phyloP scores from a whole-genome alignment of 2,797 vertebrate species.

The Gambelia wislizenii region DNA sequence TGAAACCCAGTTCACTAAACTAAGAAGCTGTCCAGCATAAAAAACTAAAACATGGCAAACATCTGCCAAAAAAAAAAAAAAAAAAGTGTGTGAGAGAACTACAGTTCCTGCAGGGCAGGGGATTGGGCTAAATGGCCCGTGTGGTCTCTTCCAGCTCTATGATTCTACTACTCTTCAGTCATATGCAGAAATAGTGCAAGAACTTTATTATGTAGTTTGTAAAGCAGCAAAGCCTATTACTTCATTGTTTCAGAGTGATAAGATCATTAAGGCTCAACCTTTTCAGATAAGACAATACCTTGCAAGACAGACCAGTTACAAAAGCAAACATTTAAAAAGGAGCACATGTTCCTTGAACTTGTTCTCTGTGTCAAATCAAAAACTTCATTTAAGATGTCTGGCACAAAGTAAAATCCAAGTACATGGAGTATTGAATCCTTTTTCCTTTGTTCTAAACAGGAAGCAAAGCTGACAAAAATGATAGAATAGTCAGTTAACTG shows the following conservation, averaged over 20 bases:
- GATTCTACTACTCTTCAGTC: conserved; percentile 7
- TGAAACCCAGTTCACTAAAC: background rate
- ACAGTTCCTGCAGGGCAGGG: too few species aligned
- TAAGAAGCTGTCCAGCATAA: background rate
- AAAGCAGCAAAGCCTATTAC: conserved; percentile 56
- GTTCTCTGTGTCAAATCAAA: conserved; percentile 5
- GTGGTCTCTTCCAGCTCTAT: too few species aligned
- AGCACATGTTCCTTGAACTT: conserved; percentile 36
- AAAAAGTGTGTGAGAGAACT: background rate
- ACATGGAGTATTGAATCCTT: background rate
- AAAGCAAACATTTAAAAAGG: conserved; percentile 57
- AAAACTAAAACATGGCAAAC: background rate
- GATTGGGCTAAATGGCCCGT: too few species aligned
- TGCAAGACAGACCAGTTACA: conserved; percentile 48
- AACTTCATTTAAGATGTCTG: background rate
- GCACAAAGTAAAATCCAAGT: background rate
- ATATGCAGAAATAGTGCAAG: conserved; percentile 48
- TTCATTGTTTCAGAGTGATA: conserved; percentile 64
- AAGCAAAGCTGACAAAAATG: background rate
- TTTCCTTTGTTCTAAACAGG: conserved; percentile 1
- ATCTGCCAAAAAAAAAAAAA: too few species aligned
- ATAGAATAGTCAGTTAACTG: background rate
- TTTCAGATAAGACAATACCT: conserved; percentile 55
- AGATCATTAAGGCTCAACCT: conserved; percentile 50
- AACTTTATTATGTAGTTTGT: conserved; percentile 46